Base-by-base conservation (phyloP, 2,888 invertebrate genomes). In the Erynnis tages region DNA sequence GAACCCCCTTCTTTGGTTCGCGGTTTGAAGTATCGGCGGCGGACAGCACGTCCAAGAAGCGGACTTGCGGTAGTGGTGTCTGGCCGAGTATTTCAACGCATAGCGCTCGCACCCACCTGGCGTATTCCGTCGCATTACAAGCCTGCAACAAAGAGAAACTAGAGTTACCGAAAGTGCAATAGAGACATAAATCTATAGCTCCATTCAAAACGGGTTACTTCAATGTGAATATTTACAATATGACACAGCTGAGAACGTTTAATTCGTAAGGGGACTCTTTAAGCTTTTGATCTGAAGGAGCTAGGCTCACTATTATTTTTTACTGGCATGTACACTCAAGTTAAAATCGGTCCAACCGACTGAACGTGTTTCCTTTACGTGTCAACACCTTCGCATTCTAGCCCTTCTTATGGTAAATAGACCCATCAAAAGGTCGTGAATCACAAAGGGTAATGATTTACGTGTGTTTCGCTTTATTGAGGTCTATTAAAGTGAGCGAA, bases 31-130 rank as follows among this genome's bases (percentile, higher is more conserved):
- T 84, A 38, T 91, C 91, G 46, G 92, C 91, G 41, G 93, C 91
- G 57, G 92, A 91, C 52, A 93, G 72, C 59, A 94, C 94, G 73
- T 94, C 94, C 67, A 94, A 78, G 72, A 94, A 94, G 70, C 94
- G 93, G 54, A 94, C 91, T 58, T 93, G 92, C 41, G 93, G 93
- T 58, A 94, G 80, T 13, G 94, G 94, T 21, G 94, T 94, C 74
- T 94, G 94, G 1, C 94, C 91, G 60, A 94, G 93, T 58, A 94
- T 91, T 75, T 94, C 94, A 58, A 94, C 92, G 46, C 94, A 94
- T 56, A 94, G 91, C 49, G 93, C 93, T 67, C 93, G 92, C 67
- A 94, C 93, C 94, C 94, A 94, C 53, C 93, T 91, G 78, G 93
- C 92, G 78, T 94, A 94, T 65, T 92, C 91, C 65, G 91, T 90